These are phyloP conservation scores for Sericinus montela DNA, from an alignment of 2,888 invertebrate species.

Conservation along the genomic window DNA sequence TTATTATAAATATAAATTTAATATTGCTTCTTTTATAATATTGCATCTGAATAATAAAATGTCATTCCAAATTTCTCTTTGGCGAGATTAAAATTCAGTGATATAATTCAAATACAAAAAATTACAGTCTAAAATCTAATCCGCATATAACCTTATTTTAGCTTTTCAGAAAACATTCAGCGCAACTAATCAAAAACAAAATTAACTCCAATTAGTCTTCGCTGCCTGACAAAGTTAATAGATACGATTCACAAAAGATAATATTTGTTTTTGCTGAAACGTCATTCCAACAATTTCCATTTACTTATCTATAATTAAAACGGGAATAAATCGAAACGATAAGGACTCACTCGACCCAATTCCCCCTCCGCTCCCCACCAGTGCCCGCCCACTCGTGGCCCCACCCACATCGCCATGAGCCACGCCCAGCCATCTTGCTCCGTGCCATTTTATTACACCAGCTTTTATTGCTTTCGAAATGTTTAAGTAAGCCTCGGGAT, in stretches of 20 bases:
- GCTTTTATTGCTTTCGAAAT: constrained; percentile 19
- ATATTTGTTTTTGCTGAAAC: constrained; percentile 3
- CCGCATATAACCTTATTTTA: too few relatives aligned
- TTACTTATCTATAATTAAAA: constrained; percentile 19
- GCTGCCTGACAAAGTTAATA: too few relatives aligned
- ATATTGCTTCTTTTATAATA: too few relatives aligned
- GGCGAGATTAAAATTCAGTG: too few relatives aligned
- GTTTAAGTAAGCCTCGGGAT: constrained; percentile 2
- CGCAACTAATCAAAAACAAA: too few relatives aligned
- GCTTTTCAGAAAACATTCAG: too few relatives aligned
- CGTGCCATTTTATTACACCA: constrained; percentile 5
- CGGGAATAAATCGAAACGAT: constrained; percentile 24
- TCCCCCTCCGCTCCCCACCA: constrained; percentile 39
- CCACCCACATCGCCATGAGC: constrained; percentile 26
- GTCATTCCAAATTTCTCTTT: too few relatives aligned
- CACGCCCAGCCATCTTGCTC: constrained; percentile 36
- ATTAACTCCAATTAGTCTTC: too few relatives aligned
- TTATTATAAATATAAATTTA: too few relatives aligned
- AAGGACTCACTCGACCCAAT: constrained; percentile 52
- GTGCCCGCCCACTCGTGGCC: constrained; percentile 35
- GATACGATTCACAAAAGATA: background rate
- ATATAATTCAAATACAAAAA: too few relatives aligned
- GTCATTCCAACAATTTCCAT: constrained; percentile 16
- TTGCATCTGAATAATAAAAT: too few relatives aligned
- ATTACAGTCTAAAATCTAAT: too few relatives aligned